Conservation (phyloP, 2,113 vertebrate species). For the Pteronura brasiliensis region DNA sequence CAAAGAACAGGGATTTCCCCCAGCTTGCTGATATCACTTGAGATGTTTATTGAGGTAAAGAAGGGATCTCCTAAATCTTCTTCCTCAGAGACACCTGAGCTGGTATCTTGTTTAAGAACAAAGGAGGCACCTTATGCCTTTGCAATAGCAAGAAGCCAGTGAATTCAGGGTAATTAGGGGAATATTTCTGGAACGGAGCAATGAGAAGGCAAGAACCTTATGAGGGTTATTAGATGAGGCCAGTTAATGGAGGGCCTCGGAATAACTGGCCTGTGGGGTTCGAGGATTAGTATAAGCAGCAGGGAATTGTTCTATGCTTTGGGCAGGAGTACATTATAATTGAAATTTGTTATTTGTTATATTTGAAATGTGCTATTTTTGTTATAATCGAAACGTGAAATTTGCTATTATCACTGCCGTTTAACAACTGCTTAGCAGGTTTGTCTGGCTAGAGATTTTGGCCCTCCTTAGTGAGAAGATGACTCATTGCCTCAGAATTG, state of each 20-base stretch:
- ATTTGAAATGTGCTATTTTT: conserved; percentile 34
- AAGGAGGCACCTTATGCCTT: conserved; percentile 40
- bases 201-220: conserved; percentile 28
- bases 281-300: not conserved
- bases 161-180: conserved; percentile 53
- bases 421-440: conserved; percentile 19
- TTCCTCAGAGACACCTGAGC: conserved; percentile 22
- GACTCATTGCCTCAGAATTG: not conserved
- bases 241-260: conserved; percentile 20
- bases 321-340: not conserved
- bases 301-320: conserved; percentile 27
- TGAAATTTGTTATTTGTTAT: conserved; percentile 3
- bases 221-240: conserved; percentile 40
- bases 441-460: conserved; percentile 24
- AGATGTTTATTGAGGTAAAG: conserved; percentile 25
- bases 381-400: conserved; percentile 19
- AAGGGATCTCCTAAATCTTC: conserved; percentile 37
- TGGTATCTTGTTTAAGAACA: conserved; percentile 55
- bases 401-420: not conserved
- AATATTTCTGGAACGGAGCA: conserved; percentile 47
- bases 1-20: conserved; percentile 14
- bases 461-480: not conserved
- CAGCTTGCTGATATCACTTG: conserved; percentile 5
- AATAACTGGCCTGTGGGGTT: conserved; percentile 38
- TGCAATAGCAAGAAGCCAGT: conserved; percentile 47